phyloP scores from a whole-genome alignment of 1,140 invertebrate genomes.

The Holcopasites calliopsidis region DNA sequence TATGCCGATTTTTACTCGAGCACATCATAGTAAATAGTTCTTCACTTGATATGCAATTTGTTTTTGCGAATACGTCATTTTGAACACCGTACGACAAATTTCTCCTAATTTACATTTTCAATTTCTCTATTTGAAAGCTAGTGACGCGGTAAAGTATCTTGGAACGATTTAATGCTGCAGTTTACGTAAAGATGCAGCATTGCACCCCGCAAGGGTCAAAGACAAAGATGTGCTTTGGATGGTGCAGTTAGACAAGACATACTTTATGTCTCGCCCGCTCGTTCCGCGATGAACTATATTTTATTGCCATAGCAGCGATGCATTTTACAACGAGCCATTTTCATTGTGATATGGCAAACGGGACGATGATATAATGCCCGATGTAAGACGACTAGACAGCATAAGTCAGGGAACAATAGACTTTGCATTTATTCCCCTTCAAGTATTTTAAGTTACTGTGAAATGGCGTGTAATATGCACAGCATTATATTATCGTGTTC shows the following conservation, averaged over 20 bases:
- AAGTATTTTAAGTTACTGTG: constrained; percentile 38
- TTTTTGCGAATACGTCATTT: too few relatives aligned
- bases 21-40: too few relatives aligned
- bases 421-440: constrained; percentile 28
- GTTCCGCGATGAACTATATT: constrained; percentile 42
- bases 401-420: constrained; percentile 58
- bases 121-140: too few relatives aligned
- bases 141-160: neutral
- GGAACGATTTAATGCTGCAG: neutral
- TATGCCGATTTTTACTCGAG: too few relatives aligned
- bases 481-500: constrained; percentile 24
- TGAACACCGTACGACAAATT: too few relatives aligned
- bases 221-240: neutral
- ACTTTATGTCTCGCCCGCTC: constrained; percentile 11
- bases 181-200: neutral
- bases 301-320: constrained; percentile 40
- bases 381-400: constrained; percentile 1
- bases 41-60: too few relatives aligned
- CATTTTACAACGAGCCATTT: constrained; percentile 29
- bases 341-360: constrained; percentile 46
- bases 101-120: too few relatives aligned
- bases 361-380: constrained; percentile 46
- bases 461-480: constrained; percentile 47
- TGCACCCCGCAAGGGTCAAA: neutral
- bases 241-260: neutral